Evolutionary conservation across 53 echinoderm and acorn worm genomes (phyloP).

Genomic region (Paracentrotus lividus): DNA sequence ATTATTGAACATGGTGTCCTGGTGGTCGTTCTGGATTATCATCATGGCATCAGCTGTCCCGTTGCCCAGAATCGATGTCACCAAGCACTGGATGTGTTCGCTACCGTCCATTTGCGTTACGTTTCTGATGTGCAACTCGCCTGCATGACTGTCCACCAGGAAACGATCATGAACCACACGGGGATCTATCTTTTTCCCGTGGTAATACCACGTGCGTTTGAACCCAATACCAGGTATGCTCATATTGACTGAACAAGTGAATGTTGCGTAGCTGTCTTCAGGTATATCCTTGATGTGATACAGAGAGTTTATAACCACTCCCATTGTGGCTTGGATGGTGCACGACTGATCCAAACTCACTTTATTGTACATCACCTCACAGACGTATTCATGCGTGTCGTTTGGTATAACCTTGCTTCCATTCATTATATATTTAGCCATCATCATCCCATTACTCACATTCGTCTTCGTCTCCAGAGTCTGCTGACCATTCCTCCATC

Average conservation of each 20-base stretch:
- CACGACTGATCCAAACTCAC: slow-evolving; percentile 58
- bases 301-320: slow-evolving; percentile 62
- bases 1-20: slow-evolving; percentile 30
- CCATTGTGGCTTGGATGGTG: slow-evolving; percentile 68
- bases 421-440: slow-evolving; percentile 53
- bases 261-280: slow-evolving; percentile 64
- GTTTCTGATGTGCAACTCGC: slow-evolving; percentile 62
- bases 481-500: slow-evolving; percentile 57
- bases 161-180: slow-evolving; percentile 47
- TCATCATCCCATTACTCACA: slow-evolving; percentile 36
- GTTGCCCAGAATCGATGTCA: slow-evolving; percentile 64
- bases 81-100: slow-evolving; percentile 62
- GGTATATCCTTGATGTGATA: slow-evolving; percentile 69
- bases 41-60: slow-evolving; percentile 66
- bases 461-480: slow-evolving; percentile 41
- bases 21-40: slow-evolving; percentile 42
- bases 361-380: slow-evolving; percentile 52
- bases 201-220: slow-evolving; percentile 66
- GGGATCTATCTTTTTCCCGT: slow-evolving; percentile 59
- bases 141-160: slow-evolving; percentile 64
- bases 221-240: slow-evolving; percentile 65
- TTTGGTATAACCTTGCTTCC: slow-evolving; percentile 58
- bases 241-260: slow-evolving; percentile 69
- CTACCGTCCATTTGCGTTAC: slow-evolving; percentile 44
- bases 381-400: slow-evolving; percentile 68